A percentile compares a stretch with the other conserved stretches of the same genome.
These are phyloP conservation scores for Adrianichthys oophorus DNA, from an alignment of 2,797 vertebrate species.

Conservation along the genomic window DNA sequence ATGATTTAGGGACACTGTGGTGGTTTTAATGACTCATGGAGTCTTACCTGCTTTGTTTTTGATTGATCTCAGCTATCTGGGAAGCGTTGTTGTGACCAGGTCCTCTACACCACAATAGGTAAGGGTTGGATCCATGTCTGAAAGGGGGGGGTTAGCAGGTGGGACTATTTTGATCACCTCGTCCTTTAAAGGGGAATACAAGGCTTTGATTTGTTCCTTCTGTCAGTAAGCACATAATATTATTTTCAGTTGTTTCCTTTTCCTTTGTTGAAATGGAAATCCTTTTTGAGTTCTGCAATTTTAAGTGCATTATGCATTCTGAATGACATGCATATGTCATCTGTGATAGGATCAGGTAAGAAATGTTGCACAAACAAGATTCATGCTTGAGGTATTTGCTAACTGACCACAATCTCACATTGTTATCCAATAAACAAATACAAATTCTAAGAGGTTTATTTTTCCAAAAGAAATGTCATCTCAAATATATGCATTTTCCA, in stretches of 20 bases:
- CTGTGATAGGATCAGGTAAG: constrained; percentile 48
- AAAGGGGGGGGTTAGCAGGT: constrained; percentile 91
- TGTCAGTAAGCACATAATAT: constrained; percentile 59
- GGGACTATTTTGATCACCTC: constrained; percentile 94
- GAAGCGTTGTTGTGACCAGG: constrained; percentile 99
- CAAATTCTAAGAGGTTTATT: no score
- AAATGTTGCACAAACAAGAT: constrained; percentile 58
- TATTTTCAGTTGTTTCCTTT: constrained; percentile 58
- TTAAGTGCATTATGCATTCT: constrained; percentile 75
- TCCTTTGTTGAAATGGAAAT: constrained; percentile 59
- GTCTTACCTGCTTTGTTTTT: constrained; percentile 99
- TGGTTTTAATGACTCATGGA: constrained; percentile 83
- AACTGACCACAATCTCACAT: constrained; percentile 41
- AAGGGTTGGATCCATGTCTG: constrained; percentile 98
- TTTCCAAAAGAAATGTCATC: no score
- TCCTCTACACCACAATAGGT: constrained; percentile 99
- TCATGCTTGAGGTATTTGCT: constrained; percentile 75
- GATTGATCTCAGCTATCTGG: constrained; percentile 99
- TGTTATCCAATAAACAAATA: no score
- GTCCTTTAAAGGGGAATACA: constrained; percentile 98
- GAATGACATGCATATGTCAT: constrained; percentile 70
- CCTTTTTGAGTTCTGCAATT: constrained; percentile 81
- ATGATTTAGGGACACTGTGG: constrained; percentile 84
- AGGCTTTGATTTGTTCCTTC: constrained; percentile 75
- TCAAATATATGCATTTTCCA: no score